Percentiles rank a stretch among this genome's conserved stretches.
Evolutionary conservation across 2,797 vertebrate genomes (phyloP).

Genomic region (Meriones psammophilus): DNA sequence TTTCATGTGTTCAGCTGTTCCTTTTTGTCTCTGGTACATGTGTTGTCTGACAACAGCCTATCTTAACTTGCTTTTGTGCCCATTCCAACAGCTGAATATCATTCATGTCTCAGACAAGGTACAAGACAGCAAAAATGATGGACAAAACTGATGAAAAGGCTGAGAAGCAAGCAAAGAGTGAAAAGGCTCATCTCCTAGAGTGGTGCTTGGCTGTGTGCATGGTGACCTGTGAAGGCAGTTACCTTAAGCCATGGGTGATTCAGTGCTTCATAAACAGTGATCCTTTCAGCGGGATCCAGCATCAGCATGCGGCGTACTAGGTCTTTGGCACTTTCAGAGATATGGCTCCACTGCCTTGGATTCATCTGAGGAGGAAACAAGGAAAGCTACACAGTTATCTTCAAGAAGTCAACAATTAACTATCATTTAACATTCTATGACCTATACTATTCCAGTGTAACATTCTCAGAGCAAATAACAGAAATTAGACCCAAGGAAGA

Average conservation of each 20-base stretch:
- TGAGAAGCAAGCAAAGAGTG: slow-evolving; percentile 14
- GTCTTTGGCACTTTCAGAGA: slow-evolving; percentile 99
- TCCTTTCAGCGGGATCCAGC: slow-evolving; percentile 98
- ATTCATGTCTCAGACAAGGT: slow-evolving; percentile 14
- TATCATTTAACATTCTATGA: not conserved
- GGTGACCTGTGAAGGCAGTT: slow-evolving; percentile 48
- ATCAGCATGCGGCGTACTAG: slow-evolving; percentile 99
- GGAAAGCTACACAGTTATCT: slow-evolving; percentile 5
- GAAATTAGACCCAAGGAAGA: slow-evolving; percentile 53
- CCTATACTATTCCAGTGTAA: slow-evolving; percentile 14
- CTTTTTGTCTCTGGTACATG: not conserved
- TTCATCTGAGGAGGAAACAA: slow-evolving; percentile 93
- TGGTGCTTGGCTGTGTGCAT: not conserved
- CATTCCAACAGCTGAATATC: not conserved
- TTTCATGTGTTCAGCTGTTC: not conserved
- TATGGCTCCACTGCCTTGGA: slow-evolving; percentile 98
- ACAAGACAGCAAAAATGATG: slow-evolving; percentile 10
- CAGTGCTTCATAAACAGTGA: slow-evolving; percentile 99
- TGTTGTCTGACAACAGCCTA: slow-evolving; percentile 22
- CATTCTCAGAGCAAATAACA: slow-evolving; percentile 54
- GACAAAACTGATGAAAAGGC: slow-evolving; percentile 32
- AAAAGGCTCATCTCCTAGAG: not conserved
- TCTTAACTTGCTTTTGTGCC: slow-evolving; percentile 1
- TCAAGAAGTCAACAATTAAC: slow-evolving; percentile 52
- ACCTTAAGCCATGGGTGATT: slow-evolving; percentile 99